Percentiles rank a stretch among this genome's conserved stretches.
phyloP scores from a whole-genome alignment of 2,888 invertebrate genomes.

The Melanophora roralis region DNA sequence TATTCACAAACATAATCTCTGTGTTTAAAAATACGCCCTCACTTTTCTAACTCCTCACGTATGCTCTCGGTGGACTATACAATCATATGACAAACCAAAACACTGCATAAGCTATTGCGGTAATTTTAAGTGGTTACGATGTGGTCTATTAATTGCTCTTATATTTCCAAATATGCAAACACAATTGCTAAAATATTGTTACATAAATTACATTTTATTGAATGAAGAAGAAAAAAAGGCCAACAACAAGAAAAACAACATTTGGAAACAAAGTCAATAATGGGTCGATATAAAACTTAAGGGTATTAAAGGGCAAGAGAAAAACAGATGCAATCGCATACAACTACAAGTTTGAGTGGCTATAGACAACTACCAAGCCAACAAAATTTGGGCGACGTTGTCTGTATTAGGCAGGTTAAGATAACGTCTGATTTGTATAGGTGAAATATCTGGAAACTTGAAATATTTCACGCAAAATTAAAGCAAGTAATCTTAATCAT shows the following conservation, averaged over 20 bases:
- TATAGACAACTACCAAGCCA: neutral
- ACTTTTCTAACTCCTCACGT: neutral
- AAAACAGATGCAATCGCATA: neutral
- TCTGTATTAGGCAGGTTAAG: no score
- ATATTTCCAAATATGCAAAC: conserved; percentile 63
- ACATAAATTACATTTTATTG: conserved; percentile 54
- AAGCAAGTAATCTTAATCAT: no score
- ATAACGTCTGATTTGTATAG: no score
- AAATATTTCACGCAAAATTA: no score
- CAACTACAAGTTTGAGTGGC: neutral
- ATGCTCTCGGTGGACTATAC: neutral
- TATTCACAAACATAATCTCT: neutral
- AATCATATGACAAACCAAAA: conserved; percentile 15
- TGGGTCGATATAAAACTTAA: conserved; percentile 57
- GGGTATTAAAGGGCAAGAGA: conserved; percentile 32
- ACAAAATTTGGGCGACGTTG: no score
- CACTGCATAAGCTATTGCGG: conserved; percentile 59
- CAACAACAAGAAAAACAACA: neutral
- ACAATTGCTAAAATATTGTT: conserved; percentile 52
- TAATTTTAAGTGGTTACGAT: conserved; percentile 59
- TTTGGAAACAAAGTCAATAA: conserved; percentile 18
- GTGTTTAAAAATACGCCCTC: conserved; percentile 7
- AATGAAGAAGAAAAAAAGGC: neutral
- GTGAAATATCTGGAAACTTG: no score
- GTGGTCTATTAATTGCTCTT: conserved; percentile 63